Conservation (phyloP, 2,888 invertebrate genomes). For the Ectobius pallidus region DNA sequence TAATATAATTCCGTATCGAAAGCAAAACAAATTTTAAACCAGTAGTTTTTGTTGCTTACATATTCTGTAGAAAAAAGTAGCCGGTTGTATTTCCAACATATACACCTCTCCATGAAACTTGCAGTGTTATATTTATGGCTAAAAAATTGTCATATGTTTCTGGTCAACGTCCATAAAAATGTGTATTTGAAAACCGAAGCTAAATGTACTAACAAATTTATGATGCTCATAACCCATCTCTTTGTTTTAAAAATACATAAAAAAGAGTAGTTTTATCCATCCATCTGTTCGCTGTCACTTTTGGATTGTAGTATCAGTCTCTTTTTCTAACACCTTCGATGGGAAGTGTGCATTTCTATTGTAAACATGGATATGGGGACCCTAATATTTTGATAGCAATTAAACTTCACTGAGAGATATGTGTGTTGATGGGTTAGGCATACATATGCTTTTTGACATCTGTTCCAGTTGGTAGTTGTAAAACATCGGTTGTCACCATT, state of each 20-base stretch:
- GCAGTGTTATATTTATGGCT: too few species aligned
- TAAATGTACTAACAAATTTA: slow-evolving; percentile 13
- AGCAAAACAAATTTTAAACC: too few species aligned
- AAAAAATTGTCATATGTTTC: too few species aligned
- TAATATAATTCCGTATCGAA: too few species aligned
- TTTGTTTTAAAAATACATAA: background rate
- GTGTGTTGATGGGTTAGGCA: slow-evolving; percentile 15
- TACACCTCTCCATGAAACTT: too few species aligned
- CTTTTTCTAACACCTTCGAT: background rate
- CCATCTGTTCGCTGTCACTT: slow-evolving; percentile 26
- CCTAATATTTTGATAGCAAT: slow-evolving; percentile 42
- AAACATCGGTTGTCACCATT: slow-evolving; percentile 12
- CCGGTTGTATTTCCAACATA: too few species aligned
- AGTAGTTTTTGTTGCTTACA: too few species aligned
- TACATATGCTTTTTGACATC: slow-evolving; percentile 30
- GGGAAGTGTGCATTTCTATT: slow-evolving; percentile 12
- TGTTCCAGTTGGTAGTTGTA: slow-evolving; percentile 19
- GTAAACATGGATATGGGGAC: slow-evolving; percentile 4
- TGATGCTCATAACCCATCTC: background rate
- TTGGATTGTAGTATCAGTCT: background rate
- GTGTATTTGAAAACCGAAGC: background rate
- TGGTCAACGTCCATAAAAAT: background rate
- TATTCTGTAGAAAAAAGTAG: too few species aligned
- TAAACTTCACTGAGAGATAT: slow-evolving; percentile 29
- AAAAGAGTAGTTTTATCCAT: slow-evolving; percentile 18